A percentile compares a stretch with the other conserved stretches of the same genome.
Evolutionary conservation across 2,797 vertebrate species (phyloP).

Genomic region (Pseudochromis fuscus): DNA sequence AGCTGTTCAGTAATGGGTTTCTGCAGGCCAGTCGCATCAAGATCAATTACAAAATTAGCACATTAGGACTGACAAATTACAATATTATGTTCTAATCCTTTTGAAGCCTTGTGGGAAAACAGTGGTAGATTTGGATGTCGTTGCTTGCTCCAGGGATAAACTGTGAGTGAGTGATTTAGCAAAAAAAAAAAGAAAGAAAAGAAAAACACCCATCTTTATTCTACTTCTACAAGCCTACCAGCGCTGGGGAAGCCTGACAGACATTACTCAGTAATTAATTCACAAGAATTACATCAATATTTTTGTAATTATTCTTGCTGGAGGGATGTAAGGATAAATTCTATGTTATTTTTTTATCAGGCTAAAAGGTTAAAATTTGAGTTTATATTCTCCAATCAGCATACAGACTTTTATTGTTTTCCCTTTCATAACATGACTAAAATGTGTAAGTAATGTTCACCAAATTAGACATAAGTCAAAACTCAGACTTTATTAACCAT

Average conservation of each 20-base stretch:
- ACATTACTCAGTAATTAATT: conserved; percentile 37
- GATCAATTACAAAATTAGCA: conserved; percentile 72
- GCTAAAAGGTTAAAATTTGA: not conserved
- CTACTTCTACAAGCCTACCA: conserved; percentile 17
- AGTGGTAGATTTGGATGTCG: conserved; percentile 43
- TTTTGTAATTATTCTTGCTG: too few relatives aligned
- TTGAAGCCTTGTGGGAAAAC: conserved; percentile 63
- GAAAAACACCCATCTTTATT: conserved; percentile 27
- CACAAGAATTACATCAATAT: conserved; percentile 6
- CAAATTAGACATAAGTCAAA: conserved; percentile 53
- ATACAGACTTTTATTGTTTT: not conserved
- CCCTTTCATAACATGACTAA: not conserved
- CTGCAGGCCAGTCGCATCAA: conserved; percentile 66
- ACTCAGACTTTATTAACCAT: conserved; percentile 72
- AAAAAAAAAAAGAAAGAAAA: conserved; percentile 11
- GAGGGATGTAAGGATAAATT: too few relatives aligned
- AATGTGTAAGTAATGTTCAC: conserved; percentile 25
- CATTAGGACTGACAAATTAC: conserved; percentile 64
- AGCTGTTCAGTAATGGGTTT: conserved; percentile 62
- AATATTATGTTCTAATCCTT: conserved; percentile 67
- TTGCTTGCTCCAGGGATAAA: conserved; percentile 57
- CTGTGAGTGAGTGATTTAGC: conserved; percentile 45
- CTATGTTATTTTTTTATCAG: not conserved
- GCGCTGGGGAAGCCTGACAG: conserved; percentile 26
- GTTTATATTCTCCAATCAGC: not conserved